These are phyloP conservation scores for Steatornis caripensis DNA, from an alignment of 2,113 vertebrate species.

Conservation along the genomic window DNA sequence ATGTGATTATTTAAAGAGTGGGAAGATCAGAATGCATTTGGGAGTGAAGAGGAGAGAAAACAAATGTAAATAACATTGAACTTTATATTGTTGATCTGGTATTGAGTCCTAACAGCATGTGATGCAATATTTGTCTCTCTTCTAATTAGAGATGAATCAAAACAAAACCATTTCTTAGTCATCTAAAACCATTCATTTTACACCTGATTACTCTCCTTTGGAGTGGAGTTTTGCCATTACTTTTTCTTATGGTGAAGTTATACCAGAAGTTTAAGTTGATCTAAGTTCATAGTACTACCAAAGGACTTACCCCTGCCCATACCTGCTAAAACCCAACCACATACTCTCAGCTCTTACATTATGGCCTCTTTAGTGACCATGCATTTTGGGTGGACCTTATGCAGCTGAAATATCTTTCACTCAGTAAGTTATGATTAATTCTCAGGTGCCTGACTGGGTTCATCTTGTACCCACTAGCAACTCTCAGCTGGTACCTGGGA, in stretches of 20 bases:
- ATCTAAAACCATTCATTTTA: background rate
- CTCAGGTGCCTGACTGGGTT: background rate
- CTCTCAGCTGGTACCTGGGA: background rate
- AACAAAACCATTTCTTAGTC: background rate
- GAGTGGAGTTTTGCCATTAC: background rate
- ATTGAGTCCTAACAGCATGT: background rate
- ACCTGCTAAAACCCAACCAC: background rate
- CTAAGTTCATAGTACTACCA: background rate
- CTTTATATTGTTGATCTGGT: background rate
- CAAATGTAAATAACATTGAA: slow-evolving; percentile 26
- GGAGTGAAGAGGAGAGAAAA: background rate
- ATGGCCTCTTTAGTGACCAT: background rate
- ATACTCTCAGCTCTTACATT: background rate
- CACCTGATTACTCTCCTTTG: background rate
- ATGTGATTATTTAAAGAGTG: background rate
- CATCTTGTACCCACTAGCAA: background rate
- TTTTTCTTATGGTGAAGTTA: background rate
- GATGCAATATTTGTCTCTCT: background rate
- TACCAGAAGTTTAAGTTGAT: background rate
- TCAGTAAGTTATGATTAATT: background rate
- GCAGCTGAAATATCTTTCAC: background rate
- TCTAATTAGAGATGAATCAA: slow-evolving; percentile 5
- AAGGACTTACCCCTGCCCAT: background rate
- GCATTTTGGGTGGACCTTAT: background rate
- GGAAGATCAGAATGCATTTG: background rate